Percentiles rank a stretch among this genome's conserved stretches.
Evolutionary conservation across 37 sponge, comb jelly and placozoan genomes (phyloP).

Genomic region (Theonella swinhoei): DNA sequence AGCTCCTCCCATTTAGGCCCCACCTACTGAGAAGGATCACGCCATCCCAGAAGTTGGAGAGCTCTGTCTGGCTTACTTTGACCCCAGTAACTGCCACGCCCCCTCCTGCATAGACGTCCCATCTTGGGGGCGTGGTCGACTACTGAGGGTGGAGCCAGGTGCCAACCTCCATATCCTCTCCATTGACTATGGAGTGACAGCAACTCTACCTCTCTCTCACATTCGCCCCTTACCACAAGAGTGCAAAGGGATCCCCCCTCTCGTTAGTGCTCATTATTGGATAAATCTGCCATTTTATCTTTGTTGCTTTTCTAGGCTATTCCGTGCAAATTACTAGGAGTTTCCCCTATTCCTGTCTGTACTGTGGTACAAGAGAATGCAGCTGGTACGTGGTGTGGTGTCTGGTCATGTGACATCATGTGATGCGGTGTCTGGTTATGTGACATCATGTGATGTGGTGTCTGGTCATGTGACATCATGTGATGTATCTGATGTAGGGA

Average conservation of each 20-base stretch:
- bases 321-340: conserved; percentile 52
- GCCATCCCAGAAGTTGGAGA: conserved; percentile 2
- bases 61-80: neutral
- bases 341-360: conserved; percentile 25
- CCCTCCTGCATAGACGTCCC: neutral
- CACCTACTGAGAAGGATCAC: neutral
- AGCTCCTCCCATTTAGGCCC: neutral
- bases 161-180: conserved; percentile 3
- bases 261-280: conserved; percentile 39
- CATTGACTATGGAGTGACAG: conserved; percentile 52
- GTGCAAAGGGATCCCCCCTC: conserved; percentile 56
- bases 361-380: conserved; percentile 23
- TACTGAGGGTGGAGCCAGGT: conserved; percentile 5
- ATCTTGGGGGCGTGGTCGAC: conserved; percentile 28
- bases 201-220: conserved; percentile 2
- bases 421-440: too few relatives aligned
- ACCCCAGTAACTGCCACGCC: neutral
- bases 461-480: too few relatives aligned
- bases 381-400: conserved; percentile 32
- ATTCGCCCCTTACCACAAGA: conserved; percentile 15
- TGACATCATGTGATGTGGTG: too few relatives aligned
- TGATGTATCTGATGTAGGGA: too few relatives aligned
- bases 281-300: neutral
- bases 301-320: conserved; percentile 37
- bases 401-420: too few relatives aligned